Base-by-base conservation (phyloP, 2,888 invertebrate species). In the Leucozona laternaria region DNA sequence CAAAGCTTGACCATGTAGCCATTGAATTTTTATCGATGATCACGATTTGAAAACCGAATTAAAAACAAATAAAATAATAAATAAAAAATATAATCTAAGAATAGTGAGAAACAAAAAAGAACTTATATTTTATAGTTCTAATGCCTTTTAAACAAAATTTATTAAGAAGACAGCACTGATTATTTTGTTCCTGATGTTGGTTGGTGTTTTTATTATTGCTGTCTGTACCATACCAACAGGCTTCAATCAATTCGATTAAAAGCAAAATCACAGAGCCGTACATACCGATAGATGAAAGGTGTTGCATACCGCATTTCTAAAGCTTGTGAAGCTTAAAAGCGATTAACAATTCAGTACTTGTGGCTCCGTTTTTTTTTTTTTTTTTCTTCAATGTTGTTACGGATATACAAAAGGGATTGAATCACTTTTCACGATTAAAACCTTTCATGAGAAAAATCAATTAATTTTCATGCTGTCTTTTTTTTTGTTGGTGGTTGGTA, bases 201-300 rank as follows among this genome's bases (percentile, higher is more conserved):
- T 22, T 70, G 17, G 28, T n/a, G 40, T 60, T 40, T 28, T 13
- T 15, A 40, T 40, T 37, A 34, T 45, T 57, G 37, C 43, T 34
- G 50, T 20, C 7, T 22, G 4, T 37, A 40, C 37, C 11, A n/a
- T n/a, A 50, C 31, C 66, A 70, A 55, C 6, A n/a, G 17, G 40
- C 60, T 31, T 84, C 76, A 79, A 72, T 79, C 84, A 84, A 79
- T 72, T 79, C 76, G 64, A 79, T 76, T 68, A 66, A 84, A 22
- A 31, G 31, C 34, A 60, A 75, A 79, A 68, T 57, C 64, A 34
- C 20, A 58, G 31, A 28, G 64, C 60, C 25, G 3, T 25, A 25
- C 68, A 68, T n/a, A 37, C 1, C 0, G 0, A 8, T 20, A 71
- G 1, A 53, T 15, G 43, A 53, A 75, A 77, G 71, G 82, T 77